Conservation (phyloP, 1,140 invertebrate genomes). For the Scylla paramamosain region DNA sequence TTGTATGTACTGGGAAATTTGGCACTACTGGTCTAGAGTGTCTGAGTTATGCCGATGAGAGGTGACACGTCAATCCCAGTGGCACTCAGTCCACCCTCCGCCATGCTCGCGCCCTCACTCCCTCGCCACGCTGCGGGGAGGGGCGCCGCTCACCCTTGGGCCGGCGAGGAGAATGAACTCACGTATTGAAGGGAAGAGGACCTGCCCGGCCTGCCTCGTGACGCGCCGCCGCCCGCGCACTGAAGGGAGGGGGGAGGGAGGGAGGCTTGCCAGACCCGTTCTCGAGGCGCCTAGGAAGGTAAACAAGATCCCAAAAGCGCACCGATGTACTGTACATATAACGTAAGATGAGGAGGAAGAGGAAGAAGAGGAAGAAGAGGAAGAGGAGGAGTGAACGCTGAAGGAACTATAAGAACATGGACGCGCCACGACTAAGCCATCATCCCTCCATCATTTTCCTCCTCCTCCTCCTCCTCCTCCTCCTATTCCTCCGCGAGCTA, state of each 20-base stretch:
- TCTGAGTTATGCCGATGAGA: constrained; percentile 24
- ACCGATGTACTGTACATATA: neutral
- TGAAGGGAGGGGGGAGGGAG: neutral
- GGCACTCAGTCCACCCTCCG: neutral
- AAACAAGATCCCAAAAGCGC: neutral
- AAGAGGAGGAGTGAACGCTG: too few relatives aligned
- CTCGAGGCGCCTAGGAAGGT: neutral
- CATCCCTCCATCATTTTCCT: neutral
- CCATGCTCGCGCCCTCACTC: neutral
- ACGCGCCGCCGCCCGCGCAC: neutral
- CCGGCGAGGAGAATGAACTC: neutral
- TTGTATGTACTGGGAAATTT: neutral
- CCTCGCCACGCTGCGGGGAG: neutral
- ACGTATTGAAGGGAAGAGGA: neutral
- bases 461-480: neutral
- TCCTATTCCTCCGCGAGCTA: neutral
- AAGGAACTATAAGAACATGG: too few relatives aligned
- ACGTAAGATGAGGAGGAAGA: neutral
- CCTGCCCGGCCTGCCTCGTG: neutral
- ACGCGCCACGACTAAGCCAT: neutral
- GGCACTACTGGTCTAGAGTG: neutral
- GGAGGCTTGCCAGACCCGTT: neutral
- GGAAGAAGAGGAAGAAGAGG: neutral
- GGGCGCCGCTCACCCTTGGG: neutral
- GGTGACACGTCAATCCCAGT: neutral